Evolutionary conservation across 1,140 invertebrate genomes (phyloP).

Genomic region (Drosophila micromelanica): DNA sequence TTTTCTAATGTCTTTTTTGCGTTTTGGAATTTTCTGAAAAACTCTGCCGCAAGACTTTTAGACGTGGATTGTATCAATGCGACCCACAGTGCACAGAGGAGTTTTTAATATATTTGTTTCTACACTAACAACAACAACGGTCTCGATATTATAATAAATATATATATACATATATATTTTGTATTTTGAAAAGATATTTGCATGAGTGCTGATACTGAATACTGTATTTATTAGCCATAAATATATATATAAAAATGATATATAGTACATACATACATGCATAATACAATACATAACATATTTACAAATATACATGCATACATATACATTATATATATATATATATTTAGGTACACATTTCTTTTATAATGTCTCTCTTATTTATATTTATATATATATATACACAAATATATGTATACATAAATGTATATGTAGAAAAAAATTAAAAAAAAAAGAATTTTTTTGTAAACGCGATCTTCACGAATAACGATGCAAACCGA

Average conservation of each 20-base stretch:
- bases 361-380: constrained; percentile 68
- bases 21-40: too few relatives aligned
- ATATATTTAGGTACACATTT: constrained; percentile 25
- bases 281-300: constrained; percentile 37
- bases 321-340: constrained; percentile 13
- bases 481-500: constrained; percentile 1
- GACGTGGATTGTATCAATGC: not conserved
- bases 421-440: constrained; percentile 15
- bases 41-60: too few relatives aligned
- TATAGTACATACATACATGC: constrained; percentile 10
- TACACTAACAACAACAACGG: constrained; percentile 1
- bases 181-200: not conserved
- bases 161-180: constrained; percentile 1
- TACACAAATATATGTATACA: constrained; percentile 40
- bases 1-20: not conserved
- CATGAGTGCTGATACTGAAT: not conserved
- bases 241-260: constrained; percentile 9
- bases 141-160: constrained; percentile 25
- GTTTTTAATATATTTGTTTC: constrained; percentile 1
- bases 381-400: constrained; percentile 56
- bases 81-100: not conserved
- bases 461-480: constrained; percentile 24
- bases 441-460: constrained; percentile 6
- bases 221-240: constrained; percentile 3
- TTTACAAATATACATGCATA: constrained; percentile 14